These are phyloP conservation scores for Ostrea denselamellosa DNA, from an alignment of 1,140 invertebrate genomes.

Conservation along the genomic window DNA sequence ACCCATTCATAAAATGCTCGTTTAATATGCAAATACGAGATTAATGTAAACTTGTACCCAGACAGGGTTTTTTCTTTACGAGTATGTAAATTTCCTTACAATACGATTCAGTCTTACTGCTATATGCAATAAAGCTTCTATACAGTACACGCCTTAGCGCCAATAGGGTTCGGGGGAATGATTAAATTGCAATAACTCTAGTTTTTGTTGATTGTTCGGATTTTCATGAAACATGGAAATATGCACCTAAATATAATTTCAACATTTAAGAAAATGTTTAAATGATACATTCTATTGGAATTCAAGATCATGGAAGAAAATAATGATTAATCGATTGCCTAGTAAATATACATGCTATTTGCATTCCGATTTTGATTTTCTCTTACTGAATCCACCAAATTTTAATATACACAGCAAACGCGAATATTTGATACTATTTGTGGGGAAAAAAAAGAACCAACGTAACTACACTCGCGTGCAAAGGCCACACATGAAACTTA, in stretches of 20 bases:
- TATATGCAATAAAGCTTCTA: conserved; percentile 20
- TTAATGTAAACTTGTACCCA: conserved; percentile 32
- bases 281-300: conserved; percentile 27
- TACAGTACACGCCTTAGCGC: conserved; percentile 19
- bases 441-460: not conserved
- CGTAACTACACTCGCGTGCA: not conserved
- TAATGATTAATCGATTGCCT: not conserved
- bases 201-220: conserved; percentile 13
- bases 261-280: conserved; percentile 29
- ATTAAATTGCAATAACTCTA: conserved; percentile 39
- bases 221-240: not conserved
- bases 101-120: not conserved
- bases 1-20: conserved; percentile 29
- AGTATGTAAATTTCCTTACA: conserved; percentile 34
- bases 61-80: conserved; percentile 18
- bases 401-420: no score
- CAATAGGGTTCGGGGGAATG: conserved; percentile 16
- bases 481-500: conserved; percentile 34
- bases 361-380: not conserved
- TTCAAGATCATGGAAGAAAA: not conserved
- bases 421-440: not conserved
- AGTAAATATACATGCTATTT: not conserved
- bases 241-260: conserved; percentile 36
- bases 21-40: conserved; percentile 40
- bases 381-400: not conserved